These are phyloP conservation scores for Python bivittatus DNA, from an alignment of 2,113 vertebrate genomes.

Conservation along the genomic window DNA sequence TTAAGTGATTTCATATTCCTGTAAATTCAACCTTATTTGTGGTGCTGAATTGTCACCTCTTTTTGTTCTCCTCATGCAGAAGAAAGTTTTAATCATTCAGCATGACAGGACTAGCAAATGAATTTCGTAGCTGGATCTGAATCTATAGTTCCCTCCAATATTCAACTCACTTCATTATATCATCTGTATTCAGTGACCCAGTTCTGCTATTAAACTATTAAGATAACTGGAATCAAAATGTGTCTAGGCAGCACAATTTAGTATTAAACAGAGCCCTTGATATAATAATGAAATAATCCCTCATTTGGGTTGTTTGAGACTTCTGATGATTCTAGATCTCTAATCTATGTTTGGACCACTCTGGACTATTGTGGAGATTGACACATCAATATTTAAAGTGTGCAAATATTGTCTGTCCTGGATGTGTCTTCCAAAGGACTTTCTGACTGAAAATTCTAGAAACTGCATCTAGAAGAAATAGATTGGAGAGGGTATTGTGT, in stretches of 20 bases:
- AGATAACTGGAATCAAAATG: neutral
- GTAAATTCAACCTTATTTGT: neutral
- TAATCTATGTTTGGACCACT: neutral
- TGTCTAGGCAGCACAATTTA: neutral
- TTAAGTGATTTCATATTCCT: neutral
- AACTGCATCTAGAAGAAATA: neutral
- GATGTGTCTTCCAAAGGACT: neutral
- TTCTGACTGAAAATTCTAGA: neutral
- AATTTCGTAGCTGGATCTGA: neutral
- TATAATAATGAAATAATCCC: neutral
- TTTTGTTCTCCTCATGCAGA: neutral
- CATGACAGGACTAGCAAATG: neutral
- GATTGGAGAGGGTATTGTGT: neutral
- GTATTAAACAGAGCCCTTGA: neutral
- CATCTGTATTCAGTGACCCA: neutral
- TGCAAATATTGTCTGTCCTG: neutral
- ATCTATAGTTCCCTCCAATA: neutral
- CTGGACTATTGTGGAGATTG: neutral
- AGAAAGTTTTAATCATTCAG: neutral
- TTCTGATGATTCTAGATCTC: neutral
- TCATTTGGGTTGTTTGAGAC: neutral
- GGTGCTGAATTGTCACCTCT: neutral
- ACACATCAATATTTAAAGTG: neutral
- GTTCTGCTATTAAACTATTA: neutral
- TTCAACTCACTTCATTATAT: neutral